These are phyloP conservation scores for Euclidia mi DNA, from an alignment of 2,888 invertebrate genomes.

Conservation along the genomic window DNA sequence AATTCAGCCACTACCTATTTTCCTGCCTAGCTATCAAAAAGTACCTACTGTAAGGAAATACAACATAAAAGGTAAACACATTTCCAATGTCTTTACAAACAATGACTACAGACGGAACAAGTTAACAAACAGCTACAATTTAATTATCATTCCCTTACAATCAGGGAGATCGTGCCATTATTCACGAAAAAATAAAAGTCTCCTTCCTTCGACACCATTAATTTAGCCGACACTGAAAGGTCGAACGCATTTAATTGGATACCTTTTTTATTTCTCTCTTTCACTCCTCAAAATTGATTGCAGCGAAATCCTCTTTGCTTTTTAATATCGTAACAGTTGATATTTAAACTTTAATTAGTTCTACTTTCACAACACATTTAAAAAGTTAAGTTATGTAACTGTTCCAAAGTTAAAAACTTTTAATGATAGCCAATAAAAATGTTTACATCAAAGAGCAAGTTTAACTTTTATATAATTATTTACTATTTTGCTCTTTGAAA, in stretches of 20 bases:
- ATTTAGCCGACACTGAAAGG: conserved; percentile 54
- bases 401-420: conserved; percentile 40
- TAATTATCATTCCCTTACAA: conserved; percentile 32
- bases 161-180: conserved; percentile 44
- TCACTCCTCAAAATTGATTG: conserved; percentile 61
- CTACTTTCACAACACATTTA: conserved; percentile 17
- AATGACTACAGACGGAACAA: not conserved
- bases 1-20: too few species aligned
- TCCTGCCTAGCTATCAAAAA: too few species aligned
- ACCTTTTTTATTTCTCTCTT: conserved; percentile 56
- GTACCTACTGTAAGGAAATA: not conserved
- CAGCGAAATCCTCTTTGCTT: conserved; percentile 32
- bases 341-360: conserved; percentile 23
- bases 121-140: conserved; percentile 21
- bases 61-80: not conserved
- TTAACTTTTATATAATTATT: conserved; percentile 7
- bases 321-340: conserved; percentile 28
- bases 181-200: conserved; percentile 51
- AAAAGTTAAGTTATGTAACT: conserved; percentile 31
- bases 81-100: not conserved
- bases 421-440: conserved; percentile 39
- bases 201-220: conserved; percentile 56
- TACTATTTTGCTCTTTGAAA: conserved; percentile 21
- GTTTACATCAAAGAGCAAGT: conserved; percentile 18
- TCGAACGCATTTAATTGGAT: conserved; percentile 68